These are phyloP conservation scores for Tapirus terrestris DNA, from an alignment of 2,113 vertebrate genomes.

Conservation along the genomic window DNA sequence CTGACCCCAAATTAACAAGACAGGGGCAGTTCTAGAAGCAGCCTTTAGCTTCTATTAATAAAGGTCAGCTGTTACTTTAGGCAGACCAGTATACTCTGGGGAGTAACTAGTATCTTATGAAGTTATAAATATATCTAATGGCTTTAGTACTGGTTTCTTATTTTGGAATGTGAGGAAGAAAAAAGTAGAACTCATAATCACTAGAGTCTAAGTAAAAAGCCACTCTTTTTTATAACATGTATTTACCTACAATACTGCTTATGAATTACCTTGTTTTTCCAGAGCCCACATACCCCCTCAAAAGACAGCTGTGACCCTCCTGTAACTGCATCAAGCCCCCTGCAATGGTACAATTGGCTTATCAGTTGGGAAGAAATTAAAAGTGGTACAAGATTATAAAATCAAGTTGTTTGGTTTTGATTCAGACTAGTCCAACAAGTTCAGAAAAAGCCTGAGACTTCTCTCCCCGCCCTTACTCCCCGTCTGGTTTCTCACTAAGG, in stretches of 20 bases:
- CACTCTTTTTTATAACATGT: background rate
- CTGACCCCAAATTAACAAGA: slow-evolving; percentile 60
- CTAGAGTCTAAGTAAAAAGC: slow-evolving; percentile 16
- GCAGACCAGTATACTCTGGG: slow-evolving; percentile 52
- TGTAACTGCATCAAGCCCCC: background rate
- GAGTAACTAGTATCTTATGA: slow-evolving; percentile 74
- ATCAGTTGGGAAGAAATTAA: background rate
- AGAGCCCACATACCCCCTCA: background rate
- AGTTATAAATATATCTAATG: slow-evolving; percentile 79
- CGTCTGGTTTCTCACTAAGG: background rate
- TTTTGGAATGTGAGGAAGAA: slow-evolving; percentile 60
- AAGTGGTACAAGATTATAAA: slow-evolving; percentile 52
- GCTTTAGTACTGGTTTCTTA: slow-evolving; percentile 62
- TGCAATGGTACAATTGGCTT: background rate
- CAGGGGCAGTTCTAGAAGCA: slow-evolving; percentile 17
- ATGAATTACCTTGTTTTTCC: slow-evolving; percentile 1
- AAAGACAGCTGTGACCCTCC: background rate
- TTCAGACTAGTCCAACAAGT: slow-evolving; percentile 56
- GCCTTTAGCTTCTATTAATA: slow-evolving; percentile 44
- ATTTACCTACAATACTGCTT: slow-evolving; percentile 53
- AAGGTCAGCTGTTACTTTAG: slow-evolving; percentile 56
- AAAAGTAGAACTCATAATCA: slow-evolving; percentile 50
- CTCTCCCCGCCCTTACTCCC: background rate
- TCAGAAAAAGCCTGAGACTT: slow-evolving; percentile 2
- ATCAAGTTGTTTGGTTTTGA: slow-evolving; percentile 7